Evolutionary conservation across 2,797 vertebrate genomes (phyloP), one percentile per base, ranked within the genome.

Genomic region (Microhierax caerulescens): DNA sequence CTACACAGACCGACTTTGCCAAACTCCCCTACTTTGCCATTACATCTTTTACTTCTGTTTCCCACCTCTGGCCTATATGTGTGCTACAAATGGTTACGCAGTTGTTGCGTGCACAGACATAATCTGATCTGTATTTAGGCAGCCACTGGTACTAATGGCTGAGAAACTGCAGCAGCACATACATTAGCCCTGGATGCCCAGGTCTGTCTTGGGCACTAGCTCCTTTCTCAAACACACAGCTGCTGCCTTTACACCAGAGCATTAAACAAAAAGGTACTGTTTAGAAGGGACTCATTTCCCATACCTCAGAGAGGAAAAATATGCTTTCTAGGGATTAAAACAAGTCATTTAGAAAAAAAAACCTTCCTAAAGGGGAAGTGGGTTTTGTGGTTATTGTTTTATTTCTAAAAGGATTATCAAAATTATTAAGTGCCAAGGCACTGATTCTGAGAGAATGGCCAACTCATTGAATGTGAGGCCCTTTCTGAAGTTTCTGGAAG

Each of bases 291-390:
- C 20, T 89, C 3, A 25, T 61, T 78, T 91, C 50, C 48, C 57
- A 74, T 45, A 50, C 50, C 20, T 73, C 47, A 74, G n/a, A 41
- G 25, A 78, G 56, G 68, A 74, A 91, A 77, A 92, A 75, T 12
- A 6, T 30, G 30, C 50, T 89, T 93, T 96, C 80, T 78, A 87
- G 56, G 67, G 15, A 70, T 25, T 56, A 57, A 94, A 95, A 91
- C 13, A 57, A 78, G 39, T 30, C 0, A 77, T 60, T 91, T 39
- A 19, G n/a, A n/a, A n/a, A 60, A 6, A 48, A 56, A 17, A 11
- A 41, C 12, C 8, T 39, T 88, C 32, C 69, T 81, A 84, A 74
- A 76, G 30, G 18, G 43, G 47, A 82, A 78, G 45, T 50, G 11
- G 21, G 5, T 50, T 89, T 45, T 63, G 32, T 77, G 34, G 72